phyloP scores from a whole-genome alignment of 2,113 vertebrate genomes.

The Dicentrarchus labrax region DNA sequence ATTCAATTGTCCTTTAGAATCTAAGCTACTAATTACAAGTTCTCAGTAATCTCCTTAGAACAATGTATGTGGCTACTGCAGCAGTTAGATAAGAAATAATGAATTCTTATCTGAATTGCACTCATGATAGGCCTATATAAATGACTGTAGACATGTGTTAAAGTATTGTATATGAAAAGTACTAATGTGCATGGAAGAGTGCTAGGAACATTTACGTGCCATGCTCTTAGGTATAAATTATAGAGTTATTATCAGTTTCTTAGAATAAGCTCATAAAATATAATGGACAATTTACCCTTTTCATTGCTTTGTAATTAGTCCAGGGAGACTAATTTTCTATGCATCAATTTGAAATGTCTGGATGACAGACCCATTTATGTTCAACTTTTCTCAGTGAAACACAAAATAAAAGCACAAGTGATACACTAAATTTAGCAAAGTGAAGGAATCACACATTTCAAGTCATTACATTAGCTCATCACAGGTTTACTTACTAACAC shows the following conservation, averaged over 20 bases:
- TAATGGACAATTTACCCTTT: conserved; percentile 23
- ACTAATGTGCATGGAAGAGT: neutral
- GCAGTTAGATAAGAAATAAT: neutral
- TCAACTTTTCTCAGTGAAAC: conserved; percentile 6
- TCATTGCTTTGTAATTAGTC: conserved; percentile 41
- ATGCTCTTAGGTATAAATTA: conserved; percentile 4
- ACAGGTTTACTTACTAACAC: neutral
- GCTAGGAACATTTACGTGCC: neutral
- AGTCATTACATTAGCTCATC: neutral
- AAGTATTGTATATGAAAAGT: neutral
- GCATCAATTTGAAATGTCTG: conserved; percentile 6
- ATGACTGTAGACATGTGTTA: neutral
- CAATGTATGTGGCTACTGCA: neutral
- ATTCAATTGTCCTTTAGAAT: neutral
- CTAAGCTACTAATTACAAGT: neutral
- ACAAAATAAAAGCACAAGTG: neutral
- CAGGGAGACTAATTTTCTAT: conserved; percentile 16
- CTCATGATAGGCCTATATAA: neutral
- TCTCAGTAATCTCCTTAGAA: neutral
- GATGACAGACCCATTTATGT: neutral
- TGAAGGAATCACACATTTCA: neutral
- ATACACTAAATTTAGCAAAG: neutral
- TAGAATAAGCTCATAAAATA: conserved; percentile 11
- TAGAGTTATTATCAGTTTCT: neutral
- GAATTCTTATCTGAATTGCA: neutral